phyloP scores from a whole-genome alignment of 2,797 vertebrate genomes.

The Uromys caudimaculatus region DNA sequence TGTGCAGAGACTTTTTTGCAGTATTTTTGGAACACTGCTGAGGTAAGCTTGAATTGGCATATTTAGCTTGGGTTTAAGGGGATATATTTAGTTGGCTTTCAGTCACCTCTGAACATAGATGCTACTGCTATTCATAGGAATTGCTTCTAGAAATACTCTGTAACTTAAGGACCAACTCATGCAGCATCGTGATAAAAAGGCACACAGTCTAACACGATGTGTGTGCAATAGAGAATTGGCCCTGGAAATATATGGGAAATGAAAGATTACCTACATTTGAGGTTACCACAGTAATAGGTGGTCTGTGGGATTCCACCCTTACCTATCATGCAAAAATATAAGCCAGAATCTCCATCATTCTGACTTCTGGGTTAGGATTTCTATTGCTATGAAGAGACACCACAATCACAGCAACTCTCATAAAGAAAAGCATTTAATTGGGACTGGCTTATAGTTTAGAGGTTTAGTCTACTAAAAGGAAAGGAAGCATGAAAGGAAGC shows the following conservation, averaged over 20 bases:
- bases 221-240: not conserved
- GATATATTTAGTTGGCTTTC: constrained; percentile 7
- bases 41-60: not conserved
- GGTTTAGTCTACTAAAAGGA: not conserved
- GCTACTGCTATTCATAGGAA: not conserved
- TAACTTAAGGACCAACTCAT: not conserved
- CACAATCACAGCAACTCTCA: not conserved
- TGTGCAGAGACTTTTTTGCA: not conserved
- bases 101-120: not conserved
- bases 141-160: constrained; percentile 52
- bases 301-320: not conserved
- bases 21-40: not conserved
- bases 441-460: not conserved
- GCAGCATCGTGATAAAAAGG: not conserved
- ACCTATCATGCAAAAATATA: not conserved
- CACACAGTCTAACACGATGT: accelerated
- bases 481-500: not conserved
- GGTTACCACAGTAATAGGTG: not conserved
- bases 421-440: not conserved
- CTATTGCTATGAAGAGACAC: not conserved
- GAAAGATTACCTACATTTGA: not conserved
- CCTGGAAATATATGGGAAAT: not conserved
- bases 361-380: not conserved
- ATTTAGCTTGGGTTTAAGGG: constrained; percentile 38
- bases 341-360: not conserved